A percentile compares a stretch with the other conserved stretches of the same genome.
These are phyloP conservation scores for Saguinus midas DNA, from an alignment of 2,113 vertebrate species.

Conservation along the genomic window DNA sequence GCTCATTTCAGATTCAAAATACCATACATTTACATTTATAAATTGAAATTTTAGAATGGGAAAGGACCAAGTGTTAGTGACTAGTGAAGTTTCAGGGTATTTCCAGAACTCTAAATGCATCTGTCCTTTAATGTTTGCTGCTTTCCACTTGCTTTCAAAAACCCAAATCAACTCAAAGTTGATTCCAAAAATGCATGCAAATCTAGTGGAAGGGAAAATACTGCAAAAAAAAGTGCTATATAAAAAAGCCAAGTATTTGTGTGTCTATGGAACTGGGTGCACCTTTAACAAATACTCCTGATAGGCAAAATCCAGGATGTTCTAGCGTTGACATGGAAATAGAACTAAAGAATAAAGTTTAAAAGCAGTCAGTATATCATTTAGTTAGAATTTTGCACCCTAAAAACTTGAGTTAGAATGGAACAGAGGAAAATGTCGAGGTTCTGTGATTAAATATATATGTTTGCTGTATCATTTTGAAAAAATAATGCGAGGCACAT, in stretches of 20 bases:
- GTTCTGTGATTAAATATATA: background rate
- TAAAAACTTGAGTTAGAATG: background rate
- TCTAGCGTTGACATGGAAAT: background rate
- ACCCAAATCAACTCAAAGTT: background rate
- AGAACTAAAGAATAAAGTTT: background rate
- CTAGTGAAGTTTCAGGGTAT: background rate
- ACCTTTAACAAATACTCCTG: background rate
- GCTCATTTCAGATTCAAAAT: background rate
- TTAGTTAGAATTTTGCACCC: conserved; percentile 30
- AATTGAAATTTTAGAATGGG: background rate
- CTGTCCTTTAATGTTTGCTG: background rate
- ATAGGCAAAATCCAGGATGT: background rate
- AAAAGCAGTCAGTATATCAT: background rate
- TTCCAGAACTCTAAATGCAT: background rate
- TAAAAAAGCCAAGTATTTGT: background rate
- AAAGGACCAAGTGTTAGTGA: background rate
- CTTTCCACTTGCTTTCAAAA: background rate
- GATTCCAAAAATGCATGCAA: background rate
- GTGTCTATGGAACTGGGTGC: background rate
- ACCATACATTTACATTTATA: background rate
- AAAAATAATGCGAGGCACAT: background rate
- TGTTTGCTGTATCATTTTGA: background rate
- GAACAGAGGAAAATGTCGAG: background rate
- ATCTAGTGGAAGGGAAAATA: background rate
- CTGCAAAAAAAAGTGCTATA: background rate